Evolutionary conservation across 1,140 invertebrate genomes (phyloP).

Genomic region (Drosophila murphyi): DNA sequence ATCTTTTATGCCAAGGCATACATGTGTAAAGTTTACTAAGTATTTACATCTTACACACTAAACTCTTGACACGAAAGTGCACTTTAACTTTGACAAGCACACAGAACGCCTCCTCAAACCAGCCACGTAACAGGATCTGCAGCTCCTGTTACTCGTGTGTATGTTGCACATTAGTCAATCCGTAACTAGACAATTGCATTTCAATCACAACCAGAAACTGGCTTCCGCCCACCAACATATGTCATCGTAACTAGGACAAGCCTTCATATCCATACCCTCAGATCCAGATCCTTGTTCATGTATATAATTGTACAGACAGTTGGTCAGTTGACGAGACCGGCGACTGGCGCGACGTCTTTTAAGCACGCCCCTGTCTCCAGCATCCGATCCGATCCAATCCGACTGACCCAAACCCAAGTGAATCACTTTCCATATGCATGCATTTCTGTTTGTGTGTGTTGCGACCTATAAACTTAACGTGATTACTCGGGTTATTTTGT

Average conservation of each 20-base stretch:
- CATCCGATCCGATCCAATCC: constrained; percentile 6
- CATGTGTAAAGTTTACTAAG: constrained; percentile 11
- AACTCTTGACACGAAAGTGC: constrained; percentile 49
- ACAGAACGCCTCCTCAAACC: constrained; percentile 25
- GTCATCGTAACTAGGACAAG: constrained; percentile 38
- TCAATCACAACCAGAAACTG: constrained; percentile 51
- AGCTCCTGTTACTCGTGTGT: constrained; percentile 6
- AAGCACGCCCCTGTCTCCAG: constrained; percentile 80
- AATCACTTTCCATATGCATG: neutral
- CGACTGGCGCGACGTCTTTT: constrained; percentile 72
- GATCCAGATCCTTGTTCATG: constrained; percentile 2
- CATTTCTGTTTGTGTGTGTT: constrained; percentile 3
- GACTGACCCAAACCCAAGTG: constrained; percentile 55
- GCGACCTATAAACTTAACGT: constrained; percentile 66
- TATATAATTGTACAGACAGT: constrained; percentile 50
- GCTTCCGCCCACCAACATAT: constrained; percentile 41
- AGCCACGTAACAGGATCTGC: constrained; percentile 11
- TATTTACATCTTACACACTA: constrained; percentile 34
- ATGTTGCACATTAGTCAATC: constrained; percentile 63
- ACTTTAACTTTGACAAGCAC: constrained; percentile 42
- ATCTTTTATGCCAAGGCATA: neutral
- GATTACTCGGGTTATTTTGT: constrained; percentile 25
- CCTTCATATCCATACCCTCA: constrained; percentile 22
- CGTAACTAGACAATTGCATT: constrained; percentile 61
- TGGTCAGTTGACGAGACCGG: constrained; percentile 59